phyloP scores from a whole-genome alignment of 2,113 vertebrate species.

The human region GRCh38 chr17:66910501-66911000 shows the following conservation, averaged over 20 bases:
- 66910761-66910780: neutral
- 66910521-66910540: too few species aligned
- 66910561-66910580: neutral
- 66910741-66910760: neutral
- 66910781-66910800: neutral
- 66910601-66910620: neutral
- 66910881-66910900: neutral
- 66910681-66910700: neutral
- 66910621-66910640: neutral
- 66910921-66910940: rapidly evolving
- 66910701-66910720: neutral
- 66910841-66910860: neutral
- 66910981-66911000: neutral
- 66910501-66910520: too few species aligned
- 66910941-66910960: neutral
- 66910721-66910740: neutral
- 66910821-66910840: neutral
- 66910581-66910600: neutral
- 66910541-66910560: too few species aligned
- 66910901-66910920: too few species aligned
- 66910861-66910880: rapidly evolving
- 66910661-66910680: neutral
- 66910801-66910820: neutral
- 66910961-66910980: neutral
- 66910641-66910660: neutral